phyloP scores from a whole-genome alignment of 2,113 vertebrate genomes.

The Geococcyx californianus region DNA sequence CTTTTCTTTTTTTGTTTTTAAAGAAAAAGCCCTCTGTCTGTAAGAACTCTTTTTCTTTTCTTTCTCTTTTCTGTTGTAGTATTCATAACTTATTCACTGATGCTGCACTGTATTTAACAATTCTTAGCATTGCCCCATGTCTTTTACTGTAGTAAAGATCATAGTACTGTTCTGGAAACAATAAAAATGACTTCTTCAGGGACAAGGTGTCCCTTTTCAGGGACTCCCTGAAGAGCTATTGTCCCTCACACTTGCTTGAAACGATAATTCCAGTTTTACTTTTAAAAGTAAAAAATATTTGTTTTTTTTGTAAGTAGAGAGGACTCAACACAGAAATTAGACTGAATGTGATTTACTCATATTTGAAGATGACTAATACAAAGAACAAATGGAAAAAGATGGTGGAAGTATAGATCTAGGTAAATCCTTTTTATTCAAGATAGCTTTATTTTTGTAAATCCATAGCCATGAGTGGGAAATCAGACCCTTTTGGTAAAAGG shows the following conservation, averaged over 20 bases:
- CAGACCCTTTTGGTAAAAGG: neutral
- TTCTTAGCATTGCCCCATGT: neutral
- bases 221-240: neutral
- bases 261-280: neutral
- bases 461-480: neutral
- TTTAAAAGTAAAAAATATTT: neutral
- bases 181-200: neutral
- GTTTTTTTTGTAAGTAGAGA: neutral
- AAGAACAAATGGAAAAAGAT: neutral
- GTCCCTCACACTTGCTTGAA: neutral
- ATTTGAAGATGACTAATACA: neutral
- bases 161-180: neutral
- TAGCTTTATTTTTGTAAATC: neutral
- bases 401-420: neutral
- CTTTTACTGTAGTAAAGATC: neutral
- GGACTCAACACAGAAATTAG: neutral
- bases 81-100: neutral
- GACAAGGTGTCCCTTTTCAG: neutral
- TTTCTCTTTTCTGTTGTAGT: neutral
- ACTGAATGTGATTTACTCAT: rapidly evolving
- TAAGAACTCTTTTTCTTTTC: neutral
- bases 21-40: neutral
- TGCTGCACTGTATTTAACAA: neutral
- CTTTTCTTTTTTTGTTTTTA: no score
- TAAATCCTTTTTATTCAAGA: neutral